Evolutionary conservation across 2,888 invertebrate genomes (phyloP).

Genomic region (Heteromurus nitidus): DNA sequence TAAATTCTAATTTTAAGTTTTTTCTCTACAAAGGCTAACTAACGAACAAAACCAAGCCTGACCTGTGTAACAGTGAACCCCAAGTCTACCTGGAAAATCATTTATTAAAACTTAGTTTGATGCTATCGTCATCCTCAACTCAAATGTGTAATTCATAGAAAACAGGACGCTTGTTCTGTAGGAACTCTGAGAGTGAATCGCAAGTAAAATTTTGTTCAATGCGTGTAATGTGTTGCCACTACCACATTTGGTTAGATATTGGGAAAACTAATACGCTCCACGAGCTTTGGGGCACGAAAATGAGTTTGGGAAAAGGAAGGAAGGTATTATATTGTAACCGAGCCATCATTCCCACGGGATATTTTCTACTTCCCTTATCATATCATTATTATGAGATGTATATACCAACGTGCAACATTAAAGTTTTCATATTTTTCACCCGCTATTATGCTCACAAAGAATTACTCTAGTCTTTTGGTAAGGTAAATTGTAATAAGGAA

Average conservation of each 20-base stretch:
- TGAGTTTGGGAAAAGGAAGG: conserved; percentile 16
- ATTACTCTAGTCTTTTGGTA: neutral
- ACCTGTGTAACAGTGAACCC: too few species aligned
- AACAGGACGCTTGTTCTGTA: neutral
- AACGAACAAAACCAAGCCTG: too few species aligned
- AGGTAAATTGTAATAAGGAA: too few species aligned
- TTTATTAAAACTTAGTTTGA: too few species aligned
- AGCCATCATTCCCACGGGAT: conserved; percentile 36
- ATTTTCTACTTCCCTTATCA: neutral
- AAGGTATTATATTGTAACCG: conserved; percentile 26
- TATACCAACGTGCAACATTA: neutral
- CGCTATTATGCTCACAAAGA: neutral
- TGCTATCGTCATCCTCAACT: too few species aligned
- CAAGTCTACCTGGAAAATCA: too few species aligned
- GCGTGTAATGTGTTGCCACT: neutral
- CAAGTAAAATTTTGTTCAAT: neutral
- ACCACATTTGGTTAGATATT: neutral
- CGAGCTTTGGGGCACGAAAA: conserved; percentile 13
- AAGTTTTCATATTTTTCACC: neutral
- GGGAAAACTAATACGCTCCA: conserved; percentile 5
- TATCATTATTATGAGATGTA: conserved; percentile 21
- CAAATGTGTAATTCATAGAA: neutral
- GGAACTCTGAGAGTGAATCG: too few species aligned
- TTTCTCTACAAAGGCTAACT: too few species aligned
- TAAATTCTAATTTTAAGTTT: too few species aligned